Evolutionary conservation across 2,113 vertebrate species (phyloP).

Genomic region (Cardinalis cardinalis): DNA sequence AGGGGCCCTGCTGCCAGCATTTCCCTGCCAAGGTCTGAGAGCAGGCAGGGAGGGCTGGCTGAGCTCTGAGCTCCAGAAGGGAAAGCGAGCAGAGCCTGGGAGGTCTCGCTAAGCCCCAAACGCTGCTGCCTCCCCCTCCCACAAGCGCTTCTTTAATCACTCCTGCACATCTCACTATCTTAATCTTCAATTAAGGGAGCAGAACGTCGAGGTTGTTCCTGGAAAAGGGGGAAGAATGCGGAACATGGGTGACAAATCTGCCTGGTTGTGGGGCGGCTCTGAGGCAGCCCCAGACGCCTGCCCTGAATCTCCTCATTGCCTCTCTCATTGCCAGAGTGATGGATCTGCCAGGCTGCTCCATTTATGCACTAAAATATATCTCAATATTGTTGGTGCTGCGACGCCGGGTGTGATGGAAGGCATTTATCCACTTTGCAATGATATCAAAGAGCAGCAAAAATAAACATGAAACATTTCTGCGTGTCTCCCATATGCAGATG

Average conservation of each 20-base stretch:
- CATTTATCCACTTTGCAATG: slow-evolving; percentile 40
- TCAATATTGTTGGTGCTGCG: neutral
- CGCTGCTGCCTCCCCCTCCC: slow-evolving; percentile 30
- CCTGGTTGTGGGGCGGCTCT: neutral
- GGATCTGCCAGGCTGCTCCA: slow-evolving; percentile 5
- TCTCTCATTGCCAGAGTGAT: slow-evolving; percentile 1
- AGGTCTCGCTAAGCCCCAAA: slow-evolving; percentile 46
- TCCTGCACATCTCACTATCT: neutral
- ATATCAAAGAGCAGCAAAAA: slow-evolving; percentile 26
- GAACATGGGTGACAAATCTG: neutral
- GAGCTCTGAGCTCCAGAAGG: neutral
- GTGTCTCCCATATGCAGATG: neutral
- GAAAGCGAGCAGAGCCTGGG: neutral
- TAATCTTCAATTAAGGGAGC: slow-evolving; percentile 56
- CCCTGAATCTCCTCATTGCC: neutral
- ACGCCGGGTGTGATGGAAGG: neutral
- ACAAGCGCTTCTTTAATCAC: slow-evolving; percentile 48
- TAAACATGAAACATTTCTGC: neutral
- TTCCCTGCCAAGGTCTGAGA: neutral
- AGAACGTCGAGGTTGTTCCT: neutral
- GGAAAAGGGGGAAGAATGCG: neutral
- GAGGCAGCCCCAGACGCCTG: neutral
- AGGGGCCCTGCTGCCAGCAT: neutral
- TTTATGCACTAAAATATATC: slow-evolving; percentile 16
- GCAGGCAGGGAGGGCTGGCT: neutral